A percentile compares a stretch with the other conserved stretches of the same genome.
Conservation (phyloP, 2,113 vertebrate genomes). For the Mugil cephalus region DNA sequence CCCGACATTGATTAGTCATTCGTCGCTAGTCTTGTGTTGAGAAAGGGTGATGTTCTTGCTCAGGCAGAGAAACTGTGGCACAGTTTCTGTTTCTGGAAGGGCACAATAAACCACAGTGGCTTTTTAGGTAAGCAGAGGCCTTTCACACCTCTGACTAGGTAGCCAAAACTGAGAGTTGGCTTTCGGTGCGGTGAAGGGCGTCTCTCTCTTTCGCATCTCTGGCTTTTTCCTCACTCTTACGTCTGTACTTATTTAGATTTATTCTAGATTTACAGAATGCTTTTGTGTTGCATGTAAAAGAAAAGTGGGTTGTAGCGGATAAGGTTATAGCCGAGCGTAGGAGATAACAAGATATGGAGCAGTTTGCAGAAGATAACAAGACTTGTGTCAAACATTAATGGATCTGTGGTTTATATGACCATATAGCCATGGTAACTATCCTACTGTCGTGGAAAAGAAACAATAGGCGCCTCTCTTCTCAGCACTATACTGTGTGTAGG, state of each 20-base stretch:
- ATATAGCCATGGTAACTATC: slow-evolving; percentile 40
- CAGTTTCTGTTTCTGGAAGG: slow-evolving; percentile 4
- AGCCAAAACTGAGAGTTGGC: neutral
- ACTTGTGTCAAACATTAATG: slow-evolving; percentile 66
- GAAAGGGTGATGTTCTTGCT: slow-evolving; percentile 1
- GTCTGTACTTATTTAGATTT: neutral
- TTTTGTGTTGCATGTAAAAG: neutral
- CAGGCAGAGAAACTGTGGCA: neutral
- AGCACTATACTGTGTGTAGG: neutral
- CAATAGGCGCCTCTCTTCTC: slow-evolving; percentile 45
- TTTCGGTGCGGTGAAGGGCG: neutral
- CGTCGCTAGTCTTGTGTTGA: neutral
- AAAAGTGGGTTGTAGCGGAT: slow-evolving; percentile 17
- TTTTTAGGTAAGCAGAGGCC: neutral
- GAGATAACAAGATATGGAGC: slow-evolving; percentile 35
- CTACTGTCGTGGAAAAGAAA: slow-evolving; percentile 9
- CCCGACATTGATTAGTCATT: neutral
- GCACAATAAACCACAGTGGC: neutral
- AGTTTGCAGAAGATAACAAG: slow-evolving; percentile 37
- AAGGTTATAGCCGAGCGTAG: neutral
- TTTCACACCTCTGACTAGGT: slow-evolving; percentile 1
- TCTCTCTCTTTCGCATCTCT: slow-evolving; percentile 6
- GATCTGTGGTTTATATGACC: slow-evolving; percentile 53
- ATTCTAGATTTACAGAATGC: neutral
- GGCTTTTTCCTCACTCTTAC: neutral